These are phyloP conservation scores for Tortricodes alternella DNA, from an alignment of 2,888 invertebrate genomes.

Conservation along the genomic window DNA sequence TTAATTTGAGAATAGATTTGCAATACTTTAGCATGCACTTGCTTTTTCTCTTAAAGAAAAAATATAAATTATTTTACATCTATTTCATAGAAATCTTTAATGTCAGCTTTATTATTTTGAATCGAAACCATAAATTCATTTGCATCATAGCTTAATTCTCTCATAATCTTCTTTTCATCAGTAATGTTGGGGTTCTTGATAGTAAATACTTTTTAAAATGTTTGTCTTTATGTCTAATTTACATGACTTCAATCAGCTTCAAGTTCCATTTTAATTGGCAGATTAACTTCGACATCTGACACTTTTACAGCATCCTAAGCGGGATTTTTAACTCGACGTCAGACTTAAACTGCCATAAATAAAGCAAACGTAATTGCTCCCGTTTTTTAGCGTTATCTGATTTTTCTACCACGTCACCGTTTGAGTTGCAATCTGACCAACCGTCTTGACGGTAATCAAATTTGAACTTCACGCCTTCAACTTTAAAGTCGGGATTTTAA, in stretches of 20 bases:
- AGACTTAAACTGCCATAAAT: conserved; percentile 56
- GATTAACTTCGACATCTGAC: conserved; percentile 66
- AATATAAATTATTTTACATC: too few relatives aligned
- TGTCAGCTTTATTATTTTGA: background rate
- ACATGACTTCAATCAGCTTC: conserved; percentile 48
- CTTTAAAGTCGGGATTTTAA: conserved; percentile 38
- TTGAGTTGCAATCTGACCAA: conserved; percentile 51
- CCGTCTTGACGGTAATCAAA: conserved; percentile 37
- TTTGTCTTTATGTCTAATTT: conserved; percentile 34
- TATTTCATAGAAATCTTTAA: too few relatives aligned
- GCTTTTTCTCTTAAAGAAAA: background rate
- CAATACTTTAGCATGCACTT: background rate
- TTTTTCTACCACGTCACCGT: conserved; percentile 57
- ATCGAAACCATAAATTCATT: background rate
- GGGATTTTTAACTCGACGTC: conserved; percentile 50
- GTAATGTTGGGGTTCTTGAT: too few relatives aligned
- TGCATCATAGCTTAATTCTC: background rate
- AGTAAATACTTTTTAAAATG: background rate
- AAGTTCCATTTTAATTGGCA: conserved; percentile 70
- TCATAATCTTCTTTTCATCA: too few relatives aligned
- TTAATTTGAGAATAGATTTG: conserved; percentile 47
- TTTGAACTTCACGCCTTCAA: conserved; percentile 36
- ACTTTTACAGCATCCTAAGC: conserved; percentile 62
- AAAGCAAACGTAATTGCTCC: conserved; percentile 72
- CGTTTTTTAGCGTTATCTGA: conserved; percentile 80